Conservation (phyloP, 2,797 vertebrate species). For the Onychomys leucogaster region DNA sequence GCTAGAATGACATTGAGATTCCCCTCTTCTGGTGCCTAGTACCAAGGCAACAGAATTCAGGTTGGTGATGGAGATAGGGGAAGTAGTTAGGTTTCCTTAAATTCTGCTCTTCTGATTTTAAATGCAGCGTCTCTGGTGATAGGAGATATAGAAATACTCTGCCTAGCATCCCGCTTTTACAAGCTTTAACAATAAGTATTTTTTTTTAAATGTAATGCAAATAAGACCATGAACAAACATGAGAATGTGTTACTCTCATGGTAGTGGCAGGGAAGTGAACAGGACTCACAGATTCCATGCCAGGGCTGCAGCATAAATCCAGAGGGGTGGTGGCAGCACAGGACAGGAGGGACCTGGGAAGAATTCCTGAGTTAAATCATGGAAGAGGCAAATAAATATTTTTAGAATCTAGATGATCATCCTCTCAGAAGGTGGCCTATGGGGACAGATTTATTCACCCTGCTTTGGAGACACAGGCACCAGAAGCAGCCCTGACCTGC, state of each 20-base stretch:
- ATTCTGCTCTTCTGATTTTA: slow-evolving; percentile 16
- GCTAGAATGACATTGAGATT: not conserved
- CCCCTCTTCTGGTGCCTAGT: not conserved
- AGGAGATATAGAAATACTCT: not conserved
- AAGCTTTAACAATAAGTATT: slow-evolving; percentile 24
- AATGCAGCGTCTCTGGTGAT: not conserved
- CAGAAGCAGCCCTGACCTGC: not conserved
- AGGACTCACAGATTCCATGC: not conserved
- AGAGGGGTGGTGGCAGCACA: slow-evolving; percentile 54
- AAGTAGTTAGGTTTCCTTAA: not conserved
- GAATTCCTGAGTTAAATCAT: slow-evolving; percentile 78
- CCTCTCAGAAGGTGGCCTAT: slow-evolving; percentile 77
- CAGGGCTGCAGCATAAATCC: slow-evolving; percentile 77
- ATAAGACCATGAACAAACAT: slow-evolving; percentile 19
- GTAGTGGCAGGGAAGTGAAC: not conserved
- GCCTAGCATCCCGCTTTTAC: not conserved
- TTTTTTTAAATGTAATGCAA: slow-evolving; percentile 47
- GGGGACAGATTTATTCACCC: slow-evolving; percentile 80
- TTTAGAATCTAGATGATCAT: slow-evolving; percentile 78
- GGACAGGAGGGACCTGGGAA: slow-evolving; percentile 43
- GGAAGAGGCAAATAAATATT: slow-evolving; percentile 83
- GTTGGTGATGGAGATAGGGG: not conserved
- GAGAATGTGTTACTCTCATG: slow-evolving; percentile 16
- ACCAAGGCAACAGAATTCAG: not conserved
- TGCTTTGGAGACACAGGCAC: not conserved